phyloP scores from a whole-genome alignment of 2,888 invertebrate genomes.

The Nomada goodeniana region DNA sequence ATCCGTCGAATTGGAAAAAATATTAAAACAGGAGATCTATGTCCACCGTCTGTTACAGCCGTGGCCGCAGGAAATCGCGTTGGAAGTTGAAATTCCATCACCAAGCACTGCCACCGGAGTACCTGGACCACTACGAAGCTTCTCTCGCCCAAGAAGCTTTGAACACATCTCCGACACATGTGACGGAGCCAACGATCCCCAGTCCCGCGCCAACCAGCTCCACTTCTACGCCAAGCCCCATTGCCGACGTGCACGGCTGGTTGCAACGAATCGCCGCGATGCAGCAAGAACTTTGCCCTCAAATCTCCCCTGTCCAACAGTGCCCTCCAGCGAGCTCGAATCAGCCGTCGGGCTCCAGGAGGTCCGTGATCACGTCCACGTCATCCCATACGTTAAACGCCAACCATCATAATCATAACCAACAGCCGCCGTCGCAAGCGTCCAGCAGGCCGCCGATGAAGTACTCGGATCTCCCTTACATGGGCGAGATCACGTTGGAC shows the following conservation, averaged over 20 bases:
- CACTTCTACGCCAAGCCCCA: conserved; percentile 77
- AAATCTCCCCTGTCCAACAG: conserved; percentile 40
- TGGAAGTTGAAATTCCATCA: conserved; percentile 93
- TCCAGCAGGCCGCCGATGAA: conserved; percentile 85
- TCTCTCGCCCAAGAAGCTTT: conserved; percentile 86
- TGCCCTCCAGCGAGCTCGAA: conserved; percentile 36
- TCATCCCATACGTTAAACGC: conserved; percentile 68
- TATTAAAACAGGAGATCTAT: neutral
- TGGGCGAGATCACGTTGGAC: conserved; percentile 96
- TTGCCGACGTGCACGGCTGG: conserved; percentile 86
- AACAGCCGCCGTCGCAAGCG: conserved; percentile 71
- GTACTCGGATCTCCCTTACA: conserved; percentile 94
- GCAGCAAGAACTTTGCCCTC: conserved; percentile 86
- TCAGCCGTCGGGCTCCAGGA: conserved; percentile 64
- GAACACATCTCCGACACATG: conserved; percentile 74
- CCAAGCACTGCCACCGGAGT: conserved; percentile 91
- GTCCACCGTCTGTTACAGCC: conserved; percentile 69
- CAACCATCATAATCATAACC: conserved; percentile 59
- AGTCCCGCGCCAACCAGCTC: conserved; percentile 82
- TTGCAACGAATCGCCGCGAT: conserved; percentile 90
- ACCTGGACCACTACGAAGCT: conserved; percentile 92
- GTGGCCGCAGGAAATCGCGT: conserved; percentile 87
- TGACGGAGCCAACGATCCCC: conserved; percentile 74
- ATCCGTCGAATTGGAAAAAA: neutral
- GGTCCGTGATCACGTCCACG: conserved; percentile 81